Percentiles rank a stretch among this genome's conserved stretches.
Conservation (phyloP, 2,797 vertebrate species). For the Macrochelys suwanniensis region DNA sequence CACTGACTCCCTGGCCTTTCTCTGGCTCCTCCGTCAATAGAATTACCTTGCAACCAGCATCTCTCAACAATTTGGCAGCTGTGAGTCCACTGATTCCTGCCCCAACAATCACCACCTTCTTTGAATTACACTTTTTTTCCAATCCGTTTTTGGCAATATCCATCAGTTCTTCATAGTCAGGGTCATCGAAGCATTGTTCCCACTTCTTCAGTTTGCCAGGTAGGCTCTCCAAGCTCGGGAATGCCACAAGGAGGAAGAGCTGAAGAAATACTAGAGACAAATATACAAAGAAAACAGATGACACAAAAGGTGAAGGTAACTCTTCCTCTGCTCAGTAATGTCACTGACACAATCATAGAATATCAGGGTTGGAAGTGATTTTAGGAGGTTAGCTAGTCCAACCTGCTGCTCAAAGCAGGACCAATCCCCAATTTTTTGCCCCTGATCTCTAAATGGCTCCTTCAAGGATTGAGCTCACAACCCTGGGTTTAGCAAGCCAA, state of each 20-base stretch:
- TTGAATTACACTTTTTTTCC: conserved; percentile 58
- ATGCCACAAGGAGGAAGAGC: background rate
- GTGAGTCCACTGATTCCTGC: conserved; percentile 65
- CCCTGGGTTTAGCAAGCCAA: too few relatives aligned
- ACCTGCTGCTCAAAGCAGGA: too few relatives aligned
- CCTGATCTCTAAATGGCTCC: too few relatives aligned
- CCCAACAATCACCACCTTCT: conserved; percentile 45
- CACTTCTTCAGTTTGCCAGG: background rate
- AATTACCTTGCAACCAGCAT: conserved; percentile 60
- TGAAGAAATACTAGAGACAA: background rate
- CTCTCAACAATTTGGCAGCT: conserved; percentile 39
- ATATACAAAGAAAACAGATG: background rate
- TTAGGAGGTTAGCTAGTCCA: too few relatives aligned
- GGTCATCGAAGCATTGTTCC: conserved; percentile 83
- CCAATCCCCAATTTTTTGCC: too few relatives aligned
- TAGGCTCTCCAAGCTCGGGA: background rate
- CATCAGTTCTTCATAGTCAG: conserved; percentile 84
- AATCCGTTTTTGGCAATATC: conserved; percentile 80
- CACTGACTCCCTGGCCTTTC: too few relatives aligned
- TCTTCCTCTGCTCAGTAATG: background rate
- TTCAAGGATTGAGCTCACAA: too few relatives aligned
- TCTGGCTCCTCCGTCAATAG: background rate
- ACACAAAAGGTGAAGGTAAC: background rate
- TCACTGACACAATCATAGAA: background rate
- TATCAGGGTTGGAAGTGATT: too few relatives aligned